Conservation (phyloP, 2,888 invertebrate species). For the Philaethria dido region DNA sequence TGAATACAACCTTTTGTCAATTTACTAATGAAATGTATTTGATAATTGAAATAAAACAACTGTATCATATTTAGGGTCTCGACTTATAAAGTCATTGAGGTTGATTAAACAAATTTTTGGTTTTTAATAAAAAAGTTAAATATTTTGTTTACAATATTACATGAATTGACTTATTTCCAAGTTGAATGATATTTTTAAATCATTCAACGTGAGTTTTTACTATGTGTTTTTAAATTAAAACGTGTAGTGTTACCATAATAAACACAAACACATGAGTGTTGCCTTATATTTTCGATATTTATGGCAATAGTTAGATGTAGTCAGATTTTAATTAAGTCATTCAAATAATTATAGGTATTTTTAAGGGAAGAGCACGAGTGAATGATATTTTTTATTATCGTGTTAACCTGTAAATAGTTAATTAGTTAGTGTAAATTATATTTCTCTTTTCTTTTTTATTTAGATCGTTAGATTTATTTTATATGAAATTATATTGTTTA, state of each 20-base stretch:
- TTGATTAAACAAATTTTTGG: background rate
- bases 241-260: conserved; percentile 31
- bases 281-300: conserved; percentile 63
- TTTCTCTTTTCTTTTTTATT: conserved; percentile 42
- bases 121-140: background rate
- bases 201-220: background rate
- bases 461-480: conserved; percentile 43
- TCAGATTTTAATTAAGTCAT: conserved; percentile 36
- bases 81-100: conserved; percentile 12
- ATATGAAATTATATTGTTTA: conserved; percentile 41
- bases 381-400: conserved; percentile 48
- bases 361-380: conserved; percentile 38
- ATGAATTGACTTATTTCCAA: conserved; percentile 1
- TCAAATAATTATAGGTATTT: conserved; percentile 35
- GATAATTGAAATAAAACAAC: background rate
- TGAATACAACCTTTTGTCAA: conserved; percentile 5
- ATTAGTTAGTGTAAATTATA: conserved; percentile 52
- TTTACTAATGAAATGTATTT: conserved; percentile 8
- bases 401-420: conserved; percentile 49
- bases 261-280: conserved; percentile 52
- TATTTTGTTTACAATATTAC: conserved; percentile 1
- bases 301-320: conserved; percentile 45
- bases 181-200: background rate
- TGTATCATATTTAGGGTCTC: conserved; percentile 1
- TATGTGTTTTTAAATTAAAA: background rate